Base-by-base conservation (phyloP, 2,797 vertebrate species). In the Sebastes miniatus region DNA sequence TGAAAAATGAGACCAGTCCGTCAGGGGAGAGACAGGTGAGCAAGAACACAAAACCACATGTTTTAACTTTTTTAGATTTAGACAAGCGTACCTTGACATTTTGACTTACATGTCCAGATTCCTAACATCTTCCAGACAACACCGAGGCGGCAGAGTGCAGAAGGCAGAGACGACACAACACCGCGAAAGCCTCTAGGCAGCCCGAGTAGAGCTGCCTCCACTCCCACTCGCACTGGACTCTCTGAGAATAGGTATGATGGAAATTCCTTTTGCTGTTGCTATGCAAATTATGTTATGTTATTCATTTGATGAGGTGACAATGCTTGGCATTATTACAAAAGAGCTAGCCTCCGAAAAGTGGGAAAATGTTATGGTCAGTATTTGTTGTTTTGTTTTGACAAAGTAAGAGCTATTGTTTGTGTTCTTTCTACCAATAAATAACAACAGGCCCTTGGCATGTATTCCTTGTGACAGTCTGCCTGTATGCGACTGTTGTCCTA, bases 11-110 rank as follows among this genome's bases (percentile, higher is more conserved):
- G 83, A 92, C 93, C 74, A 96, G 92, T 34, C 95, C 96, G 25
- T 93, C 97, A 0, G 95, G 94, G 61, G 97, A 99, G 73, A 97
- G 96, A 93, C 98, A 98, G 97, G 99, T 99, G 93, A 79, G 79
- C 22, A 47, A 32, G 3, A 7, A 27, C 8, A 22, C 20, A 18
- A 29, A 70, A 29, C n/a, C 25, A 24, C 8, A 8, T 52, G 34
- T 68, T 31, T 31, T 8, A 32, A n/a, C 29, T 43, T 54, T 1
- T 16, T 50, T 20, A 50, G 25, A 7, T 61, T 47, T 12, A 58
- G 6, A 50, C 1, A 54, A 56, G 16, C 0, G 1, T 65, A 1
- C 0, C 9, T 13, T 66, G 12, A 69, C 2, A 6, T 74, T 74
- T 59, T 65, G 2, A 43, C 14, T 64, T 12, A 8, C 75, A 24